Conservation (phyloP, 1,140 invertebrate species). For the Scylla paramamosain region DNA sequence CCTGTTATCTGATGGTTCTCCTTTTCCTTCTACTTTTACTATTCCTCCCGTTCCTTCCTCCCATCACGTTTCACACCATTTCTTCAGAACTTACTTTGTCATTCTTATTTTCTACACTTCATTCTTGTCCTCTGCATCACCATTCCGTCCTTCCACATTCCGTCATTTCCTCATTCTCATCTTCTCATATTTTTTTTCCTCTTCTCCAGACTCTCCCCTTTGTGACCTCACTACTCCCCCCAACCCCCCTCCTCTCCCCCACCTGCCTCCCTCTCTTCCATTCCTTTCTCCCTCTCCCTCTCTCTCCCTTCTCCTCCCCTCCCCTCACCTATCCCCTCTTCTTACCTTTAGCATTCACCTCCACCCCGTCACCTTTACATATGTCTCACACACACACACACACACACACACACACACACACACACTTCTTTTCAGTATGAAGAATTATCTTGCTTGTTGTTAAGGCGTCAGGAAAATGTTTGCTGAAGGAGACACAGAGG, state of each 20-base stretch:
- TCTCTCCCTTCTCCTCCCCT: neutral
- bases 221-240: neutral
- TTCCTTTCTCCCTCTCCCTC: neutral
- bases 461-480: neutral
- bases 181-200: neutral
- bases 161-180: slow-evolving; percentile 6
- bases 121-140: neutral
- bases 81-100: too few relatives aligned
- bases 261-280: neutral
- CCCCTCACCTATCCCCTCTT: neutral
- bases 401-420: slow-evolving; percentile 35
- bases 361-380: slow-evolving; percentile 7
- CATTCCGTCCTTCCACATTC: neutral
- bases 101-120: neutral
- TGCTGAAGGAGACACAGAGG: neutral
- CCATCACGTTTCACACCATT: too few relatives aligned
- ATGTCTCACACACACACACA: neutral
- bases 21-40: too few relatives aligned
- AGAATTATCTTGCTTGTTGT: neutral
- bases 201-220: neutral
- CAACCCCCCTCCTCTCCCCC: neutral
- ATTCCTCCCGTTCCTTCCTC: too few relatives aligned
- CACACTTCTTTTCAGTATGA: neutral
- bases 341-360: neutral
- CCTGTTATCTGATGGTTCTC: too few relatives aligned